A percentile compares a stretch with the other conserved stretches of the same genome.
Evolutionary conservation across 1,140 invertebrate species (phyloP).

Genomic region (Spodoptera frugiperda): DNA sequence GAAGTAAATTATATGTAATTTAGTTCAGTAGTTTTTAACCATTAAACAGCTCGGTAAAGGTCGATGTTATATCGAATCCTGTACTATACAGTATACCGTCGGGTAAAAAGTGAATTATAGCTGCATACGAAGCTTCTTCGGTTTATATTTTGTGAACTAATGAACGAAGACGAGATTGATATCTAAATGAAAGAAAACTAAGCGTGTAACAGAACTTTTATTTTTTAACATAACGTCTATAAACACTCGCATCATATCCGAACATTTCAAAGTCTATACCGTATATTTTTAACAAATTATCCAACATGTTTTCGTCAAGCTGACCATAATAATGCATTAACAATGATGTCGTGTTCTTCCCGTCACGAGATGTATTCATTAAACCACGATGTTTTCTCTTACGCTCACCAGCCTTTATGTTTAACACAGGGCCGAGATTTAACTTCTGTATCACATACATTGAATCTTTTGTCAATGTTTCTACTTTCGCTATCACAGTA

Average conservation of each 20-base stretch:
- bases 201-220: conserved; percentile 53
- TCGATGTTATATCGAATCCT: too few relatives aligned
- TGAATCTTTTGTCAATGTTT: conserved; percentile 90
- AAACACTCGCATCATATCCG: conserved; percentile 87
- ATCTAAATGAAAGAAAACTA: background rate
- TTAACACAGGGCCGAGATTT: conserved; percentile 86
- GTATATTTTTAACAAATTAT: conserved; percentile 90
- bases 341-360: conserved; percentile 85
- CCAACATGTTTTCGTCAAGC: conserved; percentile 87
- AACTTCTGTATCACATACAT: conserved; percentile 88
- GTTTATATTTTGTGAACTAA: too few relatives aligned
- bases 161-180: background rate
- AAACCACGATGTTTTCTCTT: conserved; percentile 85
- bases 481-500: conserved; percentile 88
- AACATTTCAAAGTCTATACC: conserved; percentile 91
- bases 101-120: too few relatives aligned
- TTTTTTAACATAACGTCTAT: conserved; percentile 86
- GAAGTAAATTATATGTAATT: too few relatives aligned
- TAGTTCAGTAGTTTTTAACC: too few relatives aligned
- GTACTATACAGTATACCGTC: too few relatives aligned
- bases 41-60: too few relatives aligned
- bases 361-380: conserved; percentile 85
- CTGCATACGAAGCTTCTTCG: too few relatives aligned
- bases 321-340: conserved; percentile 88
- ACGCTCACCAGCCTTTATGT: conserved; percentile 83